Percentiles rank a stretch among this genome's conserved stretches.
These are phyloP conservation scores for Oscheius sp. DNA, from an alignment of 2,888 invertebrate species.

Conservation along the genomic window DNA sequence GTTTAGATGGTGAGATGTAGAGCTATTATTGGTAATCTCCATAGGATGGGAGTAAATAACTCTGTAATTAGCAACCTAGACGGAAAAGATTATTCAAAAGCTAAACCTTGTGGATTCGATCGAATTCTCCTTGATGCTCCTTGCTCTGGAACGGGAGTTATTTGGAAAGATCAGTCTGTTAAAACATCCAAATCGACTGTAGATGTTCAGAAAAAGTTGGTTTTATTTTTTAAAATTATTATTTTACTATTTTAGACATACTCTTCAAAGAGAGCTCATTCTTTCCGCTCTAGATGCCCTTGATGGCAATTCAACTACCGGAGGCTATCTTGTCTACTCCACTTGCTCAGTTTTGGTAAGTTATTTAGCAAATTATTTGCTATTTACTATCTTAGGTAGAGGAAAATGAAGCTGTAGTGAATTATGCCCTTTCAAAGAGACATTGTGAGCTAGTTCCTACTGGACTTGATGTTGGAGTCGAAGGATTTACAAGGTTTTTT, in stretches of 20 bases:
- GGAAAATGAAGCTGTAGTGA: constrained; percentile 96
- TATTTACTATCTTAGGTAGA: constrained; percentile 78
- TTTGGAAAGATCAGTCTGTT: constrained; percentile 94
- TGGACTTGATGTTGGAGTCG: constrained; percentile 91
- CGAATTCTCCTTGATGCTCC: constrained; percentile 95
- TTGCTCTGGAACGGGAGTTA: constrained; percentile 96
- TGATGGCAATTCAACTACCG: constrained; percentile 88
- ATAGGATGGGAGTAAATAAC: constrained; percentile 93
- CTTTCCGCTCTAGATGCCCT: constrained; percentile 95
- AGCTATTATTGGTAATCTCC: constrained; percentile 88
- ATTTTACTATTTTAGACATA: no score
- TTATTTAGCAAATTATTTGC: constrained; percentile 10
- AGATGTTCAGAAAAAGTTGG: constrained; percentile 54
- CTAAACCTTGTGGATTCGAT: constrained; percentile 79
- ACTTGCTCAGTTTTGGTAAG: constrained; percentile 90
- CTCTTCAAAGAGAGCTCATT: constrained; percentile 88
- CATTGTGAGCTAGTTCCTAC: constrained; percentile 89
- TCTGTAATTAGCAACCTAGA: constrained; percentile 88
- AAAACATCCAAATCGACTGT: constrained; percentile 81
- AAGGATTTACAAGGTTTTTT: constrained; percentile 86
- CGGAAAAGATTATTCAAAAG: constrained; percentile 82
- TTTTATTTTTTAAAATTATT: constrained; percentile 73
- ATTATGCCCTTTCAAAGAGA: constrained; percentile 90
- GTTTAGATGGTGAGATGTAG: constrained; percentile 61
- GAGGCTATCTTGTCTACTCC: constrained; percentile 95